phyloP scores from a whole-genome alignment of 2,888 invertebrate species.

The Frankliniella fusca region DNA sequence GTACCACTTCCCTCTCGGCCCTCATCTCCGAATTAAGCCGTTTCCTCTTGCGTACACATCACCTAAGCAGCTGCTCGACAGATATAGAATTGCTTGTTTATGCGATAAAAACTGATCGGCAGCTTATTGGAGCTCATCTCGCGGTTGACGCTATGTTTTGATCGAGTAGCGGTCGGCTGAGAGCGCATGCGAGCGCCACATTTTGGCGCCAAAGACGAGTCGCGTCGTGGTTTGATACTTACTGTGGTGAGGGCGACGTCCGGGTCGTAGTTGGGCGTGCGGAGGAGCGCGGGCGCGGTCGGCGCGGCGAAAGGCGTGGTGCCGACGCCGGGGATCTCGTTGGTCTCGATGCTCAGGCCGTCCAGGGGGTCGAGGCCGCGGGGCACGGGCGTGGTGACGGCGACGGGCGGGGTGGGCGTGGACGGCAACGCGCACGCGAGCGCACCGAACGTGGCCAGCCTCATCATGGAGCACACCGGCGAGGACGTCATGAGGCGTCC shows the following conservation, averaged over 20 bases:
- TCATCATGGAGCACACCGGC: conserved; percentile 18
- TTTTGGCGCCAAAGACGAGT: neutral
- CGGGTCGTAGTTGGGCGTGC: conserved; percentile 10
- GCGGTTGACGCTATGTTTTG: too few species aligned
- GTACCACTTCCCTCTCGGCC: too few species aligned
- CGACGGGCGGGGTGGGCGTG: conserved; percentile 20
- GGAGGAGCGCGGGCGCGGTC: neutral
- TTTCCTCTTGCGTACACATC: too few species aligned
- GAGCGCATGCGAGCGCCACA: neutral
- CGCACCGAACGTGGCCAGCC: conserved; percentile 11
- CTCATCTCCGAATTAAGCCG: too few species aligned
- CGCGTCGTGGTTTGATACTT: neutral
- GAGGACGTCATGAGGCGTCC: conserved; percentile 9
- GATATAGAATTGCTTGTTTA: too few species aligned
- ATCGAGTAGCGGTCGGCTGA: too few species aligned
- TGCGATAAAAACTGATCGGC: too few species aligned
- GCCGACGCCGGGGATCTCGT: conserved; percentile 10
- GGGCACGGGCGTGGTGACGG: neutral
- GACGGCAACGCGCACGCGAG: conserved; percentile 11
- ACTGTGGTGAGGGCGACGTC: neutral
- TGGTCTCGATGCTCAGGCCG: neutral
- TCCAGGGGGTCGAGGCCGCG: conserved; percentile 4
- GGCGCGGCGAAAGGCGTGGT: neutral
- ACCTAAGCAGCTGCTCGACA: too few species aligned
- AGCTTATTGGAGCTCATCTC: too few species aligned